A percentile compares a stretch with the other conserved stretches of the same genome.
phyloP scores from a whole-genome alignment of 2,113 vertebrate genomes.

The Stictonetta naevosa region DNA sequence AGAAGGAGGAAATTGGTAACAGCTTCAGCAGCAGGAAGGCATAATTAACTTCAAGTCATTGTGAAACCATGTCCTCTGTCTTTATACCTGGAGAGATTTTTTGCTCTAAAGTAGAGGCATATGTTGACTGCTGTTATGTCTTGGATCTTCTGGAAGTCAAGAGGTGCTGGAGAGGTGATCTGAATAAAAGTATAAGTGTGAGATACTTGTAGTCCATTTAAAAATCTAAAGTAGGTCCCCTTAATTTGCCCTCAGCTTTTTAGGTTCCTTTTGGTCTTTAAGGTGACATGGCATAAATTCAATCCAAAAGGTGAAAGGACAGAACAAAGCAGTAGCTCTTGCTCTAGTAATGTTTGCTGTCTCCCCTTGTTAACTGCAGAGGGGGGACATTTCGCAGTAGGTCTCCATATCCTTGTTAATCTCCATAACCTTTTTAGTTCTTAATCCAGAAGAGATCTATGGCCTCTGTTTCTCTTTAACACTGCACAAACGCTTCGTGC shows the following conservation, averaged over 20 bases:
- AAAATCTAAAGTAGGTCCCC: background rate
- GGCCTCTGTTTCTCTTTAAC: background rate
- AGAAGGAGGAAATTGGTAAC: background rate
- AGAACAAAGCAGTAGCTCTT: background rate
- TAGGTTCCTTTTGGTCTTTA: background rate
- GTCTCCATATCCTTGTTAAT: background rate
- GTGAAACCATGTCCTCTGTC: background rate
- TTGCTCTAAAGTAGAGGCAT: background rate
- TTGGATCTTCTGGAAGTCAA: background rate
- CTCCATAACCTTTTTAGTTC: background rate
- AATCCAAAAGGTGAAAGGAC: background rate
- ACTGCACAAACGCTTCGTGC: fast-evolving
- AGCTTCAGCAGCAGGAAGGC: background rate
- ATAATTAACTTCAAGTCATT: background rate
- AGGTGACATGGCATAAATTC: background rate
- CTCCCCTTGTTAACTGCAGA: background rate
- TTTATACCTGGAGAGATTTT: background rate
- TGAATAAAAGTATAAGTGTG: background rate
- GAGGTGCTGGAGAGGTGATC: background rate
- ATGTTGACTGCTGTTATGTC: background rate
- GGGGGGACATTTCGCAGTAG: background rate
- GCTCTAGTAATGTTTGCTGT: background rate
- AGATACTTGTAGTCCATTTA: background rate
- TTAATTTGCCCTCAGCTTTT: background rate
- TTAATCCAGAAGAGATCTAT: background rate